Evolutionary conservation across 1,140 invertebrate species (phyloP), one percentile per base, ranked within the genome.

Genomic region (Pseudoatta argentina): DNA sequence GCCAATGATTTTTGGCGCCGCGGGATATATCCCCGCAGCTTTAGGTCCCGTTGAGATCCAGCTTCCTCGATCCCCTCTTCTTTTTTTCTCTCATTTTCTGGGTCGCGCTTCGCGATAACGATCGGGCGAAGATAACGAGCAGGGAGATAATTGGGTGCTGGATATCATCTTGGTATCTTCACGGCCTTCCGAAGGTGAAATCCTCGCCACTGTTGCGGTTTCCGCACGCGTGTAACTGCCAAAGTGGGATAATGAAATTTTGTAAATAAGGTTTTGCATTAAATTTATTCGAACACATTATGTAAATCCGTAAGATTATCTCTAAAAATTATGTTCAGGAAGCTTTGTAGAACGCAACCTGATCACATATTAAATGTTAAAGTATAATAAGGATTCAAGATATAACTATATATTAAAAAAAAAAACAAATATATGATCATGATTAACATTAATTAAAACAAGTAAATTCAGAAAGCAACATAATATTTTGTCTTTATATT

Each of bases 121-220:
- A 91, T 91, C 91, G 71, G 30, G 12, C 12, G 8, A 69, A 69
- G 82, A 91, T 88, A 88, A 90, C 76, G 71, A 78, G 86, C 57
- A 48, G 71, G 21, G n/a, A 57, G 79, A 81, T 90, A 85, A 91
- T 91, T 87, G 79, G 51, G 6, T 77, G 75, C 59, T 34, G 73
- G 48, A 53, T 85, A 85, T 85, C 73, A 48, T 16, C 30, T 48
- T 21, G 85, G 59, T 30, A 86, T 86, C 89, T 72, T 27, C 14
- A 18, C 10, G 18, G 44, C 64, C 61, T 55, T 24, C 1, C 59
- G 34, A 59, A 48, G 34, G 39, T 81, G 18, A n/a, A 71, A 79
- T 85, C 61, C 67, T 30, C 24, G 14, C 39, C 53, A 55, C 71
- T 78, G 78, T 78, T 48, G 75, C 79, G 69, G 69, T 51, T 61